Conservation (phyloP, 2,113 vertebrate genomes). For the Aythya baeri region DNA sequence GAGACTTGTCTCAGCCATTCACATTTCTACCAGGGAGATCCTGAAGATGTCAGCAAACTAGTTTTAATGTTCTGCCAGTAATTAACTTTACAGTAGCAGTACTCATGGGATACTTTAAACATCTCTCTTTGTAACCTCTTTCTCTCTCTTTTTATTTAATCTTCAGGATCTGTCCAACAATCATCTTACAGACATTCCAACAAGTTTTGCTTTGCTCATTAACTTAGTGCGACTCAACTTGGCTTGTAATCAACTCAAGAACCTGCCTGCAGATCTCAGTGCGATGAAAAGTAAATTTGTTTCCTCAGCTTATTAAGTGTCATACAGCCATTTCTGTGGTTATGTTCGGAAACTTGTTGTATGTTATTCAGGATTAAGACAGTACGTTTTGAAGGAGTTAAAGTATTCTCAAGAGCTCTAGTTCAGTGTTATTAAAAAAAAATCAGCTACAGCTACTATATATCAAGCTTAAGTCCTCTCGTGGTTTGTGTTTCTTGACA, state of each 20-base stretch:
- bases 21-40: background rate
- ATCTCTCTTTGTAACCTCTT: background rate
- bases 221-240: slow-evolving; percentile 84
- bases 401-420: background rate
- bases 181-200: slow-evolving; percentile 79
- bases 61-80: slow-evolving; percentile 19
- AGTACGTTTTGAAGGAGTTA: background rate
- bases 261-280: slow-evolving; percentile 85
- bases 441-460: background rate
- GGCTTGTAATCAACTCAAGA: slow-evolving; percentile 84
- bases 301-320: background rate
- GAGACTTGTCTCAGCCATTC: background rate
- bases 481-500: background rate
- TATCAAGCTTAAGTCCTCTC: background rate
- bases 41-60: background rate
- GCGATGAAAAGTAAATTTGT: slow-evolving; percentile 85
- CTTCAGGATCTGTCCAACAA: slow-evolving; percentile 92
- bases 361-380: background rate
- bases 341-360: background rate
- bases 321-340: background rate
- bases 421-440: background rate
- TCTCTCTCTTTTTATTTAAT: background rate
- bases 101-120: background rate
- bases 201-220: slow-evolving; percentile 80
- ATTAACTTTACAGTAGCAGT: slow-evolving; percentile 26